Evolutionary conservation across 2,113 vertebrate species (phyloP).

Genomic region (Bos indicus): DNA sequence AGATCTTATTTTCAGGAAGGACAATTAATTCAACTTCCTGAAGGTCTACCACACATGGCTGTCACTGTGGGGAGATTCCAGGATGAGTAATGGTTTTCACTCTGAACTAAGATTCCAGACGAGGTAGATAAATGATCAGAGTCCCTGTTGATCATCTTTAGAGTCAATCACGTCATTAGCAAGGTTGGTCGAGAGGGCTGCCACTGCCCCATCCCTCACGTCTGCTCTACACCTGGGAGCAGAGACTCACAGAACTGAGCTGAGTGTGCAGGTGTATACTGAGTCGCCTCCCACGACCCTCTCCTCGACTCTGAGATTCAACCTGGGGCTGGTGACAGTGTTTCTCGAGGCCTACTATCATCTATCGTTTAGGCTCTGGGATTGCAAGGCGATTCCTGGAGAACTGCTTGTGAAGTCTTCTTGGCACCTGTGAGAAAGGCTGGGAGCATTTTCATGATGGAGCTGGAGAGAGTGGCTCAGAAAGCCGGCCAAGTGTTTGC

Average conservation of each 20-base stretch:
- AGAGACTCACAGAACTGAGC: background rate
- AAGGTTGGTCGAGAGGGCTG: background rate
- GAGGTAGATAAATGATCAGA: background rate
- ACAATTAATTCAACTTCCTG: background rate
- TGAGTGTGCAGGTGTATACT: background rate
- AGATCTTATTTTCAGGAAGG: background rate
- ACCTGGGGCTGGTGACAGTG: background rate
- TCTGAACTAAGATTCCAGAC: background rate
- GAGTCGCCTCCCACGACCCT: background rate
- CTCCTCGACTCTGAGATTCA: background rate
- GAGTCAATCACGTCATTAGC: background rate
- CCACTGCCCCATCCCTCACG: background rate
- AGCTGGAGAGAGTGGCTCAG: background rate
- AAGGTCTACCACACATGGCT: background rate
- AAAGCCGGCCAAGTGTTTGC: background rate
- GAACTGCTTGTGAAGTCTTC: background rate
- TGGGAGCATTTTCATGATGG: background rate
- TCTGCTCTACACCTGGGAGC: background rate
- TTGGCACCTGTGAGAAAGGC: background rate
- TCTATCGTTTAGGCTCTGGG: background rate
- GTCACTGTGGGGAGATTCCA: background rate
- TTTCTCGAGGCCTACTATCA: background rate
- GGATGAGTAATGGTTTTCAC: background rate
- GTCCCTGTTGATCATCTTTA: background rate
- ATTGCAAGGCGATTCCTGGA: background rate